phyloP scores from a whole-genome alignment of 2,888 invertebrate genomes.

The Arctia plantaginis region DNA sequence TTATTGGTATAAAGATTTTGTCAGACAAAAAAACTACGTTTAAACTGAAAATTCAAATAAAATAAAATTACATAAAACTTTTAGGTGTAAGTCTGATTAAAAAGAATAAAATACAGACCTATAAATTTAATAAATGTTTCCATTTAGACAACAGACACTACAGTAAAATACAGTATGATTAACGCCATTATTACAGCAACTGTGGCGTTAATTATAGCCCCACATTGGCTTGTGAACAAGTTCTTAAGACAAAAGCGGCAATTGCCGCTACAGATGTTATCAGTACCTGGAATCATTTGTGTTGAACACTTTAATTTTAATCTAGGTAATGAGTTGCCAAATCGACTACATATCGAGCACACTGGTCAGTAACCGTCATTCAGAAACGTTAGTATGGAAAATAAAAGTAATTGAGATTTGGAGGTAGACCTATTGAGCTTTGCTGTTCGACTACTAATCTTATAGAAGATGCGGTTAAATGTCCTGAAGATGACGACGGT shows the following conservation, averaged over 20 bases:
- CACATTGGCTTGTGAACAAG: conserved; percentile 32
- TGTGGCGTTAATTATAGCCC: conserved; percentile 33
- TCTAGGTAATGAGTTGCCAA: conserved; percentile 40
- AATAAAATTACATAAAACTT: no score
- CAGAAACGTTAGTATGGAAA: not conserved
- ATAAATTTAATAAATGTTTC: not conserved
- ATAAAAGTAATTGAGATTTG: not conserved
- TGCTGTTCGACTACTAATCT: no score
- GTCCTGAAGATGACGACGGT: no score
- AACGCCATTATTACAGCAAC: conserved; percentile 31
- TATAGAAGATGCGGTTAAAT: not conserved
- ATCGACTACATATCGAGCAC: conserved; percentile 9
- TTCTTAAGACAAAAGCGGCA: conserved; percentile 43
- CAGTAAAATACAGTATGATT: conserved; percentile 10
- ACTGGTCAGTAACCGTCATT: conserved; percentile 7
- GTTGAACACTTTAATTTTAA: conserved; percentile 39
- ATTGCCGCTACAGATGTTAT: conserved; percentile 36
- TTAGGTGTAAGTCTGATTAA: not conserved
- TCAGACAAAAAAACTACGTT: no score
- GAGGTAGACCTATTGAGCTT: not conserved
- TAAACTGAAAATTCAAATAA: no score
- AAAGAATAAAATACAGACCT: not conserved
- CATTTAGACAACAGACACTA: not conserved
- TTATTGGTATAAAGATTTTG: no score
- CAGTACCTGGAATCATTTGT: conserved; percentile 35